Evolutionary conservation across 2,888 invertebrate genomes (phyloP), one percentile per base, ranked within the genome.

Genomic region (Linnaemya vulpina): DNA sequence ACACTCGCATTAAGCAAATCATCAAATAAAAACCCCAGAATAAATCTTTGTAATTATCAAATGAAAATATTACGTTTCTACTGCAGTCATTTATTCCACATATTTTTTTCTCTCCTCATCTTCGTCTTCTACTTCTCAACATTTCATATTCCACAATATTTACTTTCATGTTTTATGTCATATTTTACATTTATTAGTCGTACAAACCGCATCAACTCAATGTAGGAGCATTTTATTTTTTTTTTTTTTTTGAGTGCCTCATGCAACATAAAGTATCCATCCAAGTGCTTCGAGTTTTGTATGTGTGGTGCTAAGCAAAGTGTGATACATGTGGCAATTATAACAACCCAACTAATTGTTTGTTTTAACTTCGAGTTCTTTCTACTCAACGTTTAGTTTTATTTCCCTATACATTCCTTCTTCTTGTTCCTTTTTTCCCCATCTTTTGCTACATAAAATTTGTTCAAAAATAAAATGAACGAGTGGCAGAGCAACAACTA

Each of bases 301-400:
- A 35, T 51, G 22, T 49, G 20, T 20, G 46, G 38, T 58, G 15
- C 49, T 17, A 30, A 30, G 46, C 55, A 74, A 63, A 78, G 68
- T 83, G 78, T 79, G 25, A 65, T 84, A 67, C 73, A 77, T 84
- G 73, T 81, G 83, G 87, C 87, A 87, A 87, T 88, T 88, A 87
- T 88, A 87, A 86, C 86, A 87, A 87, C 84, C 87, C 87, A 87
- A 87, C 88, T 88, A 89, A 89, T 89, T 89, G 89, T 87, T 88
- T 87, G 87, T 84, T 87, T 87, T 88, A 78, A 84, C 51, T 80
- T 67, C 40, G 60, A 67, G 77, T 86, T 86, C 63, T 78, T 73
- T 75, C 65, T 58, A 40, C 40, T 38, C 49, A 15, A 11, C n/a
- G 22, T 43, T 38, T 40, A 51, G 15, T 43, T 75, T 63, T 2